A percentile compares a stretch with the other conserved stretches of the same genome.
Conservation (phyloP, 2,888 invertebrate genomes). For the Augiades crinisus region DNA sequence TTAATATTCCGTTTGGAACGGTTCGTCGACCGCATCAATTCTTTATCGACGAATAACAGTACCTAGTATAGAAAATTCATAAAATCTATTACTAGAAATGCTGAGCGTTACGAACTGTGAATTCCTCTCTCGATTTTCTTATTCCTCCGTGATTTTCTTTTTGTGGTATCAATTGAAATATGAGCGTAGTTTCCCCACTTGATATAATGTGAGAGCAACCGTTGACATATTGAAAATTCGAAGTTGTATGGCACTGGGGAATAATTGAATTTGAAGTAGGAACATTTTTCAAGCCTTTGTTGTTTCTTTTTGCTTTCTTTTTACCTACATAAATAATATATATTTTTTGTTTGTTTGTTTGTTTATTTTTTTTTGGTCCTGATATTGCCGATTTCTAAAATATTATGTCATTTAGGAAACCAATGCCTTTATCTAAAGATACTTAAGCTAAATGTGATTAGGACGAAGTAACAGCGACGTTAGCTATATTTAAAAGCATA, state of each 20-base stretch:
- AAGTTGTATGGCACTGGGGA: background rate
- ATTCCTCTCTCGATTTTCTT: conserved; percentile 33
- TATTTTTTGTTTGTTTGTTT: too few relatives aligned
- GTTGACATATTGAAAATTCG: conserved; percentile 11
- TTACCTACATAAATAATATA: too few relatives aligned
- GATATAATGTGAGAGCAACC: conserved; percentile 6
- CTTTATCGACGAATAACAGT: conserved; percentile 54
- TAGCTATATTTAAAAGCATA: too few relatives aligned
- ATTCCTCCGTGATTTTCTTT: conserved; percentile 22
- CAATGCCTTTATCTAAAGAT: too few relatives aligned
- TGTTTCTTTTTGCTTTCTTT: background rate
- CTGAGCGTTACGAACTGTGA: conserved; percentile 57
- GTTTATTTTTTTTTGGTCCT: too few relatives aligned
- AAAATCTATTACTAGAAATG: conserved; percentile 52
- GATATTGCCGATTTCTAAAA: too few relatives aligned
- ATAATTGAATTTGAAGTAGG: conserved; percentile 4
- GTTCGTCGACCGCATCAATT: conserved; percentile 45
- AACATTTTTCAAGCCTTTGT: background rate
- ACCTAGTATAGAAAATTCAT: conserved; percentile 54
- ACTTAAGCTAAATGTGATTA: too few relatives aligned
- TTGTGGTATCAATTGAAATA: conserved; percentile 26
- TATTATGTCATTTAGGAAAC: too few relatives aligned
- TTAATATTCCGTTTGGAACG: background rate
- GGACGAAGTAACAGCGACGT: too few relatives aligned
- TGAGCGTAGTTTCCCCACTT: conserved; percentile 18